A percentile compares a stretch with the other conserved stretches of the same genome.
Evolutionary conservation across 2,888 invertebrate genomes (phyloP).

Genomic region (Folsomia manolachei): DNA sequence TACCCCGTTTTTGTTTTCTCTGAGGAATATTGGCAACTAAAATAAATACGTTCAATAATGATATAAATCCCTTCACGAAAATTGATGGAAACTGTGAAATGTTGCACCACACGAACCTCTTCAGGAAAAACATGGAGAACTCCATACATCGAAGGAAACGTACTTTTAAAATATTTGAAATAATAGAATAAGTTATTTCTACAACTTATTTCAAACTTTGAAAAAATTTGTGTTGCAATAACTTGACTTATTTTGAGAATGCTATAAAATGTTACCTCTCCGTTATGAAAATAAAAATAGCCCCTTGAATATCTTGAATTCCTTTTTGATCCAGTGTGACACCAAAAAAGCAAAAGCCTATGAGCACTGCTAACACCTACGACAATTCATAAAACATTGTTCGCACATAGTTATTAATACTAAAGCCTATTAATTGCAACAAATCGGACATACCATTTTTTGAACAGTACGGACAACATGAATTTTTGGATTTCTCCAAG

Average conservation of each 20-base stretch:
- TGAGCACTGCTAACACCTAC: slow-evolving; percentile 68
- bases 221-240: no score
- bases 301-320: slow-evolving; percentile 83
- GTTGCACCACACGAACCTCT: slow-evolving; percentile 18
- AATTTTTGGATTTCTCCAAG: slow-evolving; percentile 75
- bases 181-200: no score
- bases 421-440: background rate
- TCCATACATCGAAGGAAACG: slow-evolving; percentile 87
- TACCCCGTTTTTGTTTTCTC: slow-evolving; percentile 78
- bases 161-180: no score
- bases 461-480: slow-evolving; percentile 68
- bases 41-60: background rate
- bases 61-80: background rate
- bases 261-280: no score
- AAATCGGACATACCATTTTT: slow-evolving; percentile 33
- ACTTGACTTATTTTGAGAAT: no score
- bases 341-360: slow-evolving; percentile 81
- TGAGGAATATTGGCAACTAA: slow-evolving; percentile 69
- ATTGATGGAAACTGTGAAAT: no score
- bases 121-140: slow-evolving; percentile 79
- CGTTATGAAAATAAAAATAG: slow-evolving; percentile 79
- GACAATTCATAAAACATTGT: no score
- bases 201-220: no score
- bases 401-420: slow-evolving; percentile 39
- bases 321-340: slow-evolving; percentile 72